Evolutionary conservation across 2,113 vertebrate genomes (phyloP), one percentile per base, ranked within the genome.

Genomic region (Forbesichthys papilliferus): DNA sequence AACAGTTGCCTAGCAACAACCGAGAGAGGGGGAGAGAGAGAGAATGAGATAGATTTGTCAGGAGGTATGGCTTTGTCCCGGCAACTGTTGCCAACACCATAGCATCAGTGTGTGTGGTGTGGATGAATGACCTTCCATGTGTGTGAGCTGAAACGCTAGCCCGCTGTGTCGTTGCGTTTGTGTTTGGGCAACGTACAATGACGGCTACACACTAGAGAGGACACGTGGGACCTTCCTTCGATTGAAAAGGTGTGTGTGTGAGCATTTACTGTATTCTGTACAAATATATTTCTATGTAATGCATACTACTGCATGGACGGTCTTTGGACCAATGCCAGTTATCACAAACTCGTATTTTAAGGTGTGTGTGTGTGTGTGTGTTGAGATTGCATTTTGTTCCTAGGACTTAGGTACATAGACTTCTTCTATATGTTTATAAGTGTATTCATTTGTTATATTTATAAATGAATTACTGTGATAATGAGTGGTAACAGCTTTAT

Each of bases 1-100:
- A 81, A 69, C 72, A 56, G 87, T 92, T 90, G 83, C 91, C 73
- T 77, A 84, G 91, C 87, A 90, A 92, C 90, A 69, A 68, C 70
- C 71, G 9, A 71, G 60, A 59, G 71, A 61, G 72, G 8, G 66
- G 16, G 62, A 69, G 60, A 46, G 52, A 48, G 69, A 6, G 65
- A 63, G 60, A 42, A 64, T 12, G 59, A 57, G 77, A 51, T 42
- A 54, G 64, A 33, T 16, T 57, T 9, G 16, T 54, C 54, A 33
- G 48, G 76, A 59, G 86, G 85, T 77, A 83, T 87, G 89, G 87
- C 84, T 80, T 84, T 77, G 70, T 69, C 79, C 71, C 65, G 67
- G 78, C 73, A 80, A 83, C 77, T 78, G 80, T 74, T 82, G 73
- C 71, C 74, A 59, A 68, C 76, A 61, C 72, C 20, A 61, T 69